phyloP scores from a whole-genome alignment of 1,140 invertebrate species.

The Acyrthosiphon pisum region DNA sequence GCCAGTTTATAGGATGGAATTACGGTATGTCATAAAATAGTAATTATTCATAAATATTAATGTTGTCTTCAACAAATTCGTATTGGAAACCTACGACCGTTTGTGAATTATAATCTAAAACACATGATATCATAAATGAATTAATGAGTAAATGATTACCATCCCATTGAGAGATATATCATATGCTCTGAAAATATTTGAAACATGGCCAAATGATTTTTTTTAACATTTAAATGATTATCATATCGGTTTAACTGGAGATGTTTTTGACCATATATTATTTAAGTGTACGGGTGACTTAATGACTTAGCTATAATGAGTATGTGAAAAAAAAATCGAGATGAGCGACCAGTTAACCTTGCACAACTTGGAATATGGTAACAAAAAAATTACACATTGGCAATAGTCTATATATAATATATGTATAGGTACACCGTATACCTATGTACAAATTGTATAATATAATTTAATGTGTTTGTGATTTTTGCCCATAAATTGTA shows the following conservation, averaged over 20 bases:
- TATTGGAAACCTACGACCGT: neutral
- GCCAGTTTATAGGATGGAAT: constrained; percentile 81
- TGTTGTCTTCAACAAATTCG: neutral
- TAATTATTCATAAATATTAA: neutral
- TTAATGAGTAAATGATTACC: neutral
- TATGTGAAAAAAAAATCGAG: neutral
- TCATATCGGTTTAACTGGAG: neutral
- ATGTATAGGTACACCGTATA: neutral
- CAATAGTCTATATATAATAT: constrained; percentile 1
- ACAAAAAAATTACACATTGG: neutral
- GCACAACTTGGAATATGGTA: constrained; percentile 38
- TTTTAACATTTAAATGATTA: neutral
- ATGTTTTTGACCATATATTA: neutral
- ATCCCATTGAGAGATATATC: neutral
- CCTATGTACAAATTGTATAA: neutral
- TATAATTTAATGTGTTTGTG: neutral
- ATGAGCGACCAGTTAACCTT: constrained; percentile 39
- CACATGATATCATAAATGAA: neutral
- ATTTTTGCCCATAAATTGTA: neutral
- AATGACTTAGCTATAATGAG: neutral
- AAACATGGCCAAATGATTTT: neutral
- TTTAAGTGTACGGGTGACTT: neutral
- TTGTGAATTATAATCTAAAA: neutral
- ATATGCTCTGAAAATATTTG: neutral
- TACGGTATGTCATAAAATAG: constrained; percentile 68